These are phyloP conservation scores for Tribolium freemani DNA, from an alignment of 2,888 invertebrate genomes.

Conservation along the genomic window DNA sequence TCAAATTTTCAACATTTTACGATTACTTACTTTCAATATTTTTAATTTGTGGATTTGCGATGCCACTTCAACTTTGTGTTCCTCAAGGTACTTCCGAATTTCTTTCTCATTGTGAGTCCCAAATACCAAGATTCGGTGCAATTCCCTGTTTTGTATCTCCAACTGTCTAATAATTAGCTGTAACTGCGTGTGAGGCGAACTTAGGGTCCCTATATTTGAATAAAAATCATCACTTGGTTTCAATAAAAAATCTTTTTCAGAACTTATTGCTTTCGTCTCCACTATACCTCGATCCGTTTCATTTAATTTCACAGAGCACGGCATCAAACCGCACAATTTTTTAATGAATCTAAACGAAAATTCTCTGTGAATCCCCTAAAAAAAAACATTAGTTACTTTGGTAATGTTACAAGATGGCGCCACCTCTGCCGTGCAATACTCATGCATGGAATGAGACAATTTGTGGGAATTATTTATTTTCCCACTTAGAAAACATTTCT, in stretches of 20 bases:
- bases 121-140: constrained; percentile 68
- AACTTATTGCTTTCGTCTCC: constrained; percentile 63
- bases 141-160: constrained; percentile 77
- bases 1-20: neutral
- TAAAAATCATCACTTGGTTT: constrained; percentile 49
- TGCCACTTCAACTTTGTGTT: constrained; percentile 75
- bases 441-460: constrained; percentile 76
- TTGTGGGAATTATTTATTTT: constrained; percentile 75
- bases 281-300: constrained; percentile 47
- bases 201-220: constrained; percentile 58
- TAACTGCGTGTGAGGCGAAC: constrained; percentile 74
- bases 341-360: constrained; percentile 56
- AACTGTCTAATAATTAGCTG: constrained; percentile 80
- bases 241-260: constrained; percentile 53
- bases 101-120: constrained; percentile 65
- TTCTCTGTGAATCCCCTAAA: constrained; percentile 35
- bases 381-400: neutral
- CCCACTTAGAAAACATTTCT: constrained; percentile 77
- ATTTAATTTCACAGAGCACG: constrained; percentile 54
- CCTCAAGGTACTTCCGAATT: constrained; percentile 72
- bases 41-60: constrained; percentile 75
- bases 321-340: constrained; percentile 58
- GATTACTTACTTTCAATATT: constrained; percentile 6
- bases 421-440: constrained; percentile 73
- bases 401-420: neutral